A percentile compares a stretch with the other conserved stretches of the same genome.
phyloP scores from a whole-genome alignment of 2,888 invertebrate genomes.

The Pyrrhia umbra region DNA sequence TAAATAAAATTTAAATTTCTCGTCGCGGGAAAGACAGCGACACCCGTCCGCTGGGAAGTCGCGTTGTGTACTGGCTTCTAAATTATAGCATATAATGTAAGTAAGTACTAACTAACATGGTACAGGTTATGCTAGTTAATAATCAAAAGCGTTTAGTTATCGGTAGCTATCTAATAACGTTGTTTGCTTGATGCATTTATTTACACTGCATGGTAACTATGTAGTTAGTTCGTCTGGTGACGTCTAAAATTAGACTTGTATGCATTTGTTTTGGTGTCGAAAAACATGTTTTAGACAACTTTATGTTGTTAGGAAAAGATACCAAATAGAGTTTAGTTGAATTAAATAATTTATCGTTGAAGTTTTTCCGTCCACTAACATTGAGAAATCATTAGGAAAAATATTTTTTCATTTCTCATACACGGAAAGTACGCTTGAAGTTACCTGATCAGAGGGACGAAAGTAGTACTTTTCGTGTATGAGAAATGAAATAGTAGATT shows the following conservation, averaged over 20 bases:
- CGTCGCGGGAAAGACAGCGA: background rate
- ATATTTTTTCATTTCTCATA: too few relatives aligned
- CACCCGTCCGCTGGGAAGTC: constrained; percentile 18
- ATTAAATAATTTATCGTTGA: too few relatives aligned
- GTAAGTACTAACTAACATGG: constrained; percentile 6
- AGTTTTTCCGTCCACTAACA: too few relatives aligned
- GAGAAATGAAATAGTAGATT: too few relatives aligned
- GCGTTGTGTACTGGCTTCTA: constrained; percentile 20
- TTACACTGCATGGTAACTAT: background rate
- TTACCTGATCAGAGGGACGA: too few relatives aligned
- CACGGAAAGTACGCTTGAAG: too few relatives aligned
- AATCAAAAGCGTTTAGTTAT: constrained; percentile 1
- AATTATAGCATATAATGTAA: background rate
- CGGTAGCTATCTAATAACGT: constrained; percentile 1
- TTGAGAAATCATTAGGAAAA: too few relatives aligned
- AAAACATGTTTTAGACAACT: background rate
- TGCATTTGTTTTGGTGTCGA: background rate
- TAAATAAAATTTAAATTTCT: constrained; percentile 5
- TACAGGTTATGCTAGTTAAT: background rate
- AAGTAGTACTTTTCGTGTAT: too few relatives aligned
- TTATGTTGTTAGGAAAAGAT: too few relatives aligned
- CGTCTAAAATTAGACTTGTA: constrained; percentile 10
- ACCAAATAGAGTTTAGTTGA: too few relatives aligned
- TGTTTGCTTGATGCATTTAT: constrained; percentile 4
- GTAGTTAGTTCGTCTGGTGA: background rate